Conservation (phyloP, 2,888 invertebrate genomes). For the Nephrotoma flavescens region DNA sequence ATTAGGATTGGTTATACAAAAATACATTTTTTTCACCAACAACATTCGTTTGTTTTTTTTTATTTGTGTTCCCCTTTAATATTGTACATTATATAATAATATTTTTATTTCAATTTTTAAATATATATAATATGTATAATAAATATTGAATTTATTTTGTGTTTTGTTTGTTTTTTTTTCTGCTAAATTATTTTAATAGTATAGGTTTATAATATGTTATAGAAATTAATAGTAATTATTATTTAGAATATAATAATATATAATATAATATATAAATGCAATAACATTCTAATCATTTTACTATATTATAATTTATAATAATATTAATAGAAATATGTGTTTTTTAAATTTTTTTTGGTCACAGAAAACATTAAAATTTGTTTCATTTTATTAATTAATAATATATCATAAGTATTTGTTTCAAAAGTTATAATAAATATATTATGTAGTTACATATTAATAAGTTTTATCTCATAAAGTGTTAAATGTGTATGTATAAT, state of each 20-base stretch:
- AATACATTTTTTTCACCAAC: background rate
- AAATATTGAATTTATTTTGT: background rate
- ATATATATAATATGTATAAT: background rate
- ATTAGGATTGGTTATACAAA: no score
- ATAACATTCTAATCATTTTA: background rate
- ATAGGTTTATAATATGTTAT: background rate
- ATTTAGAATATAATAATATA: background rate
- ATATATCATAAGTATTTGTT: constrained; percentile 3
- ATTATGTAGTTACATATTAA: background rate
- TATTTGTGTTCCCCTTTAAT: constrained; percentile 4
- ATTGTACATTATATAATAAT: background rate
- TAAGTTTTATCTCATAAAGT: background rate
- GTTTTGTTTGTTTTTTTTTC: background rate
- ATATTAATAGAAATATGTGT: background rate
- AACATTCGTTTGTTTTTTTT: background rate
- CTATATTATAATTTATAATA: background rate
- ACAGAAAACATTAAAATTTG: background rate
- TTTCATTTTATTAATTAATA: background rate
- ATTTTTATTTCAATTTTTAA: background rate
- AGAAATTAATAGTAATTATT: background rate
- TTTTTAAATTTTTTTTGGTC: background rate
- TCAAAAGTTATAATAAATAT: background rate
- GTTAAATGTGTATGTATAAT: background rate
- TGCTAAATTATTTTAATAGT: background rate
- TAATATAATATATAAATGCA: background rate